Conservation (phyloP, 2,797 vertebrate species). For the Cynodonichthys magdalenae region DNA sequence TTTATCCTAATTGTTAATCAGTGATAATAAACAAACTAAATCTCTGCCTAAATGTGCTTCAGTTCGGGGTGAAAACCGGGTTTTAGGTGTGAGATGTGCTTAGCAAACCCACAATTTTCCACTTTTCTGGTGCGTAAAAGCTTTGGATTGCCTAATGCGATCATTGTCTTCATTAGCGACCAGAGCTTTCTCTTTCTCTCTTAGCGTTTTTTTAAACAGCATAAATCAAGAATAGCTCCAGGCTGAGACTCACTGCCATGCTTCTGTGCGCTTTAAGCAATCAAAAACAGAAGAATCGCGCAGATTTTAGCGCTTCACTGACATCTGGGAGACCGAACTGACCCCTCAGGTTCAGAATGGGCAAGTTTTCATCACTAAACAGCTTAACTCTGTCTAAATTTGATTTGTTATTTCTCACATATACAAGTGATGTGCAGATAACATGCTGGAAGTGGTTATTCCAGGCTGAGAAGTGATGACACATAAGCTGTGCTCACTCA, state of each 20-base stretch:
- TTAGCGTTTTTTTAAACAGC: slow-evolving; percentile 1
- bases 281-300: slow-evolving; percentile 1
- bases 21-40: slow-evolving; percentile 24
- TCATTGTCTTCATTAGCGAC: slow-evolving; percentile 24
- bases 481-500: slow-evolving; percentile 31
- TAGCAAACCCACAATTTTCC: slow-evolving; percentile 1
- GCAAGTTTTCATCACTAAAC: too few relatives aligned
- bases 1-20: slow-evolving; percentile 43
- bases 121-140: slow-evolving; percentile 3
- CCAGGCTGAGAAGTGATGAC: slow-evolving; percentile 40
- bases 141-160: slow-evolving; percentile 8
- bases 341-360: too few relatives aligned
- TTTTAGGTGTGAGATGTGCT: background rate
- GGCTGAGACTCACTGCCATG: slow-evolving; percentile 38
- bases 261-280: slow-evolving; percentile 30
- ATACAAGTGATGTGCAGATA: too few relatives aligned
- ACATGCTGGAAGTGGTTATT: too few relatives aligned
- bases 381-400: too few relatives aligned
- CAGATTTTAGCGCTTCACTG: too few relatives aligned
- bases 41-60: slow-evolving; percentile 14
- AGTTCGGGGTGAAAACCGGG: background rate
- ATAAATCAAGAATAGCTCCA: slow-evolving; percentile 32
- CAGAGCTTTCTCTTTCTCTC: background rate
- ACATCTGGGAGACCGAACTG: too few relatives aligned
- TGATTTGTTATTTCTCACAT: too few relatives aligned